Base-by-base conservation (phyloP, 2,113 vertebrate genomes). In the Canis aureus region DNA sequence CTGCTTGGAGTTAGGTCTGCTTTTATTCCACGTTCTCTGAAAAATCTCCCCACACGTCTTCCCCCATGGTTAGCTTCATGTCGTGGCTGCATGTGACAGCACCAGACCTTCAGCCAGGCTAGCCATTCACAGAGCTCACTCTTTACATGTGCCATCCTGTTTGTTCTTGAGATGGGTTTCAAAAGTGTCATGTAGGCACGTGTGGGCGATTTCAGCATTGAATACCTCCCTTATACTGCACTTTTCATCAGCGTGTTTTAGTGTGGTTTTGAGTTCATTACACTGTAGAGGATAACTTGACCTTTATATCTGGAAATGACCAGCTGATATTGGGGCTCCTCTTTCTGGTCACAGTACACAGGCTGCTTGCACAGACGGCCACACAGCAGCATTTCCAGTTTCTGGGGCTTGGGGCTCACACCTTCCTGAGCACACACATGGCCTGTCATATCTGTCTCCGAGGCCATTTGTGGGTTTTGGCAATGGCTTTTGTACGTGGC, bases 11-110 rank as follows among this genome's bases (percentile, higher is more conserved):
- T 35, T 38, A 43, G 66, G 53, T 25, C 35, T 55, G 69, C 8
- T 51, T n/a, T 66, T 88, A 59, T 35, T 88, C 49, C 38, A 4
- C 2, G 60, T 22, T 5, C 35, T 15, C 53, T 43, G 27, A 12
- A 4, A 67, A 38, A 7, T 35, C 35, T 89, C 25, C 27, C 73
- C 22, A 25, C 17, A 20, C 8, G 2, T 4, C 8, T 23, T 20
- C 51, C 80, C 17, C 11, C 69, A 1, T 20, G 11, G 53, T 38
- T 22, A 6, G 17, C 20, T 69, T 3, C 23, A 8, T 4, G 19
- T 0, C 13, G 11, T 64, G 74, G 22, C 62, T 9, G 38, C 19
- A 0, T 5, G 12, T 55, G 4, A 0, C 7, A 9, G 11, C 5
- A 16, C 43, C 38, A 8, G 4, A 27, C 43, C 51, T 13, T 22